Evolutionary conservation across 2,888 invertebrate genomes (phyloP).

Genomic region (Graphium colonna): DNA sequence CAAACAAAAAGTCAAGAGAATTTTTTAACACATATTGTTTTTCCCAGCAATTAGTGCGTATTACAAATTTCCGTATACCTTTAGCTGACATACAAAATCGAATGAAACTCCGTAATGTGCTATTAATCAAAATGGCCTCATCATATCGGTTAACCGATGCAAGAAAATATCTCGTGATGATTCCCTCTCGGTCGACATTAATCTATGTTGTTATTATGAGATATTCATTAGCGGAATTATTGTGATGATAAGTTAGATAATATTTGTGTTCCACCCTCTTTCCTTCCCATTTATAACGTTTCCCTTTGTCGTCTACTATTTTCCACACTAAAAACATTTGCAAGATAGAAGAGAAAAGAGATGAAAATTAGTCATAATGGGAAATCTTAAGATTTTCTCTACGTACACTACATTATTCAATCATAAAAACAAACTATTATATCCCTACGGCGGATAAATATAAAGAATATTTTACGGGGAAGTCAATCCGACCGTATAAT

Average conservation of each 20-base stretch:
- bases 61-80: too few relatives aligned
- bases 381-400: conserved; percentile 19
- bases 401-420: conserved; percentile 2
- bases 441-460: neutral
- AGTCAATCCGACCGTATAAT: conserved; percentile 1
- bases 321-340: conserved; percentile 1
- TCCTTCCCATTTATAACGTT: neutral
- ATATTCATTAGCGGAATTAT: conserved; percentile 11
- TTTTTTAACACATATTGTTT: too few relatives aligned
- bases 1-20: too few relatives aligned
- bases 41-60: too few relatives aligned
- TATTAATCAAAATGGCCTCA: too few relatives aligned
- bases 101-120: too few relatives aligned
- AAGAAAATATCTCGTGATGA: too few relatives aligned
- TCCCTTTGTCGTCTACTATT: neutral
- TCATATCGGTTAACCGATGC: too few relatives aligned
- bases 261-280: too few relatives aligned
- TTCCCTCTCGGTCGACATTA: too few relatives aligned
- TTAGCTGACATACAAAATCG: too few relatives aligned
- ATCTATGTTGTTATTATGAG: neutral
- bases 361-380: conserved; percentile 17
- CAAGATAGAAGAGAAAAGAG: conserved; percentile 16
- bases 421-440: neutral
- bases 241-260: too few relatives aligned
- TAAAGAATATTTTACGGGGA: conserved; percentile 5